phyloP scores from a whole-genome alignment of 2,888 invertebrate species.

The Agrenia bidenticulata region DNA sequence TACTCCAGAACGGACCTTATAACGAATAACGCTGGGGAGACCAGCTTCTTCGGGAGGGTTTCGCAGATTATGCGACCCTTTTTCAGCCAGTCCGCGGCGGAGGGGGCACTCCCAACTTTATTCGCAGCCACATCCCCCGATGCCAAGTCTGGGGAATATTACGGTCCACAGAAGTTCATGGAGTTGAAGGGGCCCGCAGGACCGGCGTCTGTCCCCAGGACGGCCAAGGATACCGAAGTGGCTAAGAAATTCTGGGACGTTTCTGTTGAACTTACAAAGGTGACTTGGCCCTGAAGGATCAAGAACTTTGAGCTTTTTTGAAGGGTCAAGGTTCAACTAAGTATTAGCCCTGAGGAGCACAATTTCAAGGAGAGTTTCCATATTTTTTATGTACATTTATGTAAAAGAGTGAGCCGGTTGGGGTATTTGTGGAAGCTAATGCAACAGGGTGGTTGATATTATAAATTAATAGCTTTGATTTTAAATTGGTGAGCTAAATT shows the following conservation, averaged over 20 bases:
- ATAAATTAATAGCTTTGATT: no score
- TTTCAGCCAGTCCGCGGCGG: slow-evolving; percentile 15
- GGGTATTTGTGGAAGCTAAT: no score
- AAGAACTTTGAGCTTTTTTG: no score
- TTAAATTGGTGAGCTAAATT: no score
- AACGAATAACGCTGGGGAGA: slow-evolving; percentile 14
- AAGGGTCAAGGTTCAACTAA: no score
- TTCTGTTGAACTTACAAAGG: slow-evolving; percentile 12
- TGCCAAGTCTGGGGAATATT: slow-evolving; percentile 15
- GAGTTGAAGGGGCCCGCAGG: slow-evolving; percentile 17
- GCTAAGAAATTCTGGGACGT: slow-evolving; percentile 24
- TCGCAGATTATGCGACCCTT: background rate
- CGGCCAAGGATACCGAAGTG: slow-evolving; percentile 6
- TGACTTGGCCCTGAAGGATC: slow-evolving; percentile 18
- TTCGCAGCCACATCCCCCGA: slow-evolving; percentile 21
- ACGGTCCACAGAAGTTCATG: slow-evolving; percentile 20
- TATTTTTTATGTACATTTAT: no score
- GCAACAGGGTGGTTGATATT: no score
- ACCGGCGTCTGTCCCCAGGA: background rate
- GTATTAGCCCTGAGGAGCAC: no score
- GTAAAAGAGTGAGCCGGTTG: no score
- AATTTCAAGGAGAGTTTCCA: no score
- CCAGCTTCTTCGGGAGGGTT: background rate
- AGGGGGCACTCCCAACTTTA: slow-evolving; percentile 14
- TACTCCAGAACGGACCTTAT: slow-evolving; percentile 14